Percentiles rank a stretch among this genome's conserved stretches.
These are phyloP conservation scores for Platerodrilus igneus DNA, from an alignment of 2,888 invertebrate genomes.

Conservation along the genomic window DNA sequence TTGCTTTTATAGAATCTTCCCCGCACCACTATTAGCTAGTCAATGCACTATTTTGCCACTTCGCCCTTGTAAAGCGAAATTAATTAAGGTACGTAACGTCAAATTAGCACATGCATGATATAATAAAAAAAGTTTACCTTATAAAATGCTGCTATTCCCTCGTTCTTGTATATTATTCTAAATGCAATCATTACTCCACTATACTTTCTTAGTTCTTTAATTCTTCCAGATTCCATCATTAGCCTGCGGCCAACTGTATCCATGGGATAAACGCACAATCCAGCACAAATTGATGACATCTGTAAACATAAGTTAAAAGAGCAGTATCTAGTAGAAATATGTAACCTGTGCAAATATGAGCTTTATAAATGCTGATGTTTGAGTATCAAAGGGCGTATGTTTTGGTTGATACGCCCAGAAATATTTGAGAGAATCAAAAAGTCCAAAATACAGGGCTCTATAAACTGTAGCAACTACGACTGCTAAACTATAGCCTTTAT, in stretches of 20 bases:
- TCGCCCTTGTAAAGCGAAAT: too few relatives aligned
- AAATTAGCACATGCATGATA: too few relatives aligned
- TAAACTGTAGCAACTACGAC: constrained; percentile 18
- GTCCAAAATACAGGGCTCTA: constrained; percentile 22
- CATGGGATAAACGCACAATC: constrained; percentile 19
- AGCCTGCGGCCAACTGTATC: constrained; percentile 22
- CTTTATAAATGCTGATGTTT: background rate
- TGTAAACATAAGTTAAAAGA: constrained; percentile 11
- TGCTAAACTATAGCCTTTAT: constrained; percentile 17
- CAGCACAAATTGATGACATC: constrained; percentile 14
- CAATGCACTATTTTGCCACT: too few relatives aligned
- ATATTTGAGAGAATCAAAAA: constrained; percentile 19
- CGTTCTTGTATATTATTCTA: constrained; percentile 12
- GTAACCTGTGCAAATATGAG: constrained; percentile 4
- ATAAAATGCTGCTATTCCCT: constrained; percentile 23
- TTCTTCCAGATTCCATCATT: constrained; percentile 24
- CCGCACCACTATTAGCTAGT: too few relatives aligned
- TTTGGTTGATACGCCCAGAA: constrained; percentile 5
- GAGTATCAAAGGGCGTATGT: too few relatives aligned
- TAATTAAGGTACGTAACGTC: too few relatives aligned
- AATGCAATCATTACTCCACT: constrained; percentile 8
- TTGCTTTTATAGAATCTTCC: too few relatives aligned
- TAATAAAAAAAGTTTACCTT: constrained; percentile 13
- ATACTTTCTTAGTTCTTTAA: constrained; percentile 10
- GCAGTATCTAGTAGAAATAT: too few relatives aligned